Evolutionary conservation across 1,140 invertebrate genomes (phyloP), one percentile per base, ranked within the genome.

Genomic region (Rhagoletis pomonella): DNA sequence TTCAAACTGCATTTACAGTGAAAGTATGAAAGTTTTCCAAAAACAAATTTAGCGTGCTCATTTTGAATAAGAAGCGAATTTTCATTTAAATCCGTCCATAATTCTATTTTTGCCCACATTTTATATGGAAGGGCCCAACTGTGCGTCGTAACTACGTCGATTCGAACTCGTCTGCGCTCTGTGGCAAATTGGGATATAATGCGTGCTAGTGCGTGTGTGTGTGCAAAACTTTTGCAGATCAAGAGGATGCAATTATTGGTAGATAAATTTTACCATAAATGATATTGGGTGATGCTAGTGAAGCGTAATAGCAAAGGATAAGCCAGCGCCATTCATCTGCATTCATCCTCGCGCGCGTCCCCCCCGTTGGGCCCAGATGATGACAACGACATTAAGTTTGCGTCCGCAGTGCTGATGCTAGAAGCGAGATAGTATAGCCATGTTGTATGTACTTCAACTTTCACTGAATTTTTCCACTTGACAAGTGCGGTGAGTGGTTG

Each of bases 241-340:
- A 81, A 81, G 73, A 81, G 73, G 47, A 81, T 81, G 73, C 47
- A 81, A 81, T 81, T 81, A 81, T 81, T 81, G 73, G 73, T 81
- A 81, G 73, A 81, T 81, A 81, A 81, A 81, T 81, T 81, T 81
- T 81, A 81, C 73, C 73, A 81, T 81, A 81, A 81, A 81, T 81
- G 73, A 81, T 81, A 81, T 81, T 81, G 73, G 73, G 73, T 55
- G 47, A 81, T 19, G 73, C 47, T 19, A 55, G 73, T 58, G 44
- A 10, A 81, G 73, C 73, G 73, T 81, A 55, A 81, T n/a, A 55
- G 44, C 73, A 47, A 55, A 81, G 73, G 73, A 81, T 81, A 81
- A 81, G 47, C 73, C 73, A 81, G 55, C 73, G 19, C 19, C 44
- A 55, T 81, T 55, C 47, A 55, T 81, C 10, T 55, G 19, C 17